Evolutionary conservation across 2,797 vertebrate species (phyloP).

Genomic region (Lepilemur septentrionalis): DNA sequence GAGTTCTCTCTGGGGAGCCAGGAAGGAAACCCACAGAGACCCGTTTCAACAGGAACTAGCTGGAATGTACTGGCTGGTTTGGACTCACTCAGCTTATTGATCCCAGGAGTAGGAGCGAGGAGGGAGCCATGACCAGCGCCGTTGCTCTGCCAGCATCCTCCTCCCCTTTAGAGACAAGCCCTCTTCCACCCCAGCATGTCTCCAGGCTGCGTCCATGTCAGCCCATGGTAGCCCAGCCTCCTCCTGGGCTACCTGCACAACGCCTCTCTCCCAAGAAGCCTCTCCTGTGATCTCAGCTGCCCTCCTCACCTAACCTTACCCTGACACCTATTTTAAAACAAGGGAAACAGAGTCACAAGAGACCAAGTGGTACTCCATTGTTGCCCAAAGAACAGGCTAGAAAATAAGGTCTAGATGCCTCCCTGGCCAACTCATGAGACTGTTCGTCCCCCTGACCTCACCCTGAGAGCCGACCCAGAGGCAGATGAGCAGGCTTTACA

Average conservation of each 20-base stretch:
- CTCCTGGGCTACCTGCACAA: neutral
- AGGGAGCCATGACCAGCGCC: neutral
- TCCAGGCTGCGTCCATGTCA: neutral
- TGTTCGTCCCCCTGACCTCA: neutral
- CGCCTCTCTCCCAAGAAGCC: neutral
- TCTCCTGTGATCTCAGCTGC: neutral
- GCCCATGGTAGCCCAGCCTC: neutral
- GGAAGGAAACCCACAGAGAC: slow-evolving; percentile 13
- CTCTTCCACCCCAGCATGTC: neutral
- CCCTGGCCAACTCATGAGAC: neutral
- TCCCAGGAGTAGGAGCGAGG: neutral
- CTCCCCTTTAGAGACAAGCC: neutral
- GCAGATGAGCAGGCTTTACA: neutral
- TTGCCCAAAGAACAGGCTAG: neutral
- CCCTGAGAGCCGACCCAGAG: neutral
- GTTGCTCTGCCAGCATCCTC: neutral
- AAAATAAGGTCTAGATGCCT: neutral
- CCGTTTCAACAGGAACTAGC: neutral
- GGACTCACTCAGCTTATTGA: neutral
- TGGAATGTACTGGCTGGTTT: neutral
- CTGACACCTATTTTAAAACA: neutral
- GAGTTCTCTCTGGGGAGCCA: neutral
- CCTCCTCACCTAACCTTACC: neutral
- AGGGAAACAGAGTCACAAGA: neutral
- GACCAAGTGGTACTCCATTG: neutral